Percentiles rank a stretch among this genome's conserved stretches.
Evolutionary conservation across 2,797 vertebrate genomes (phyloP).

Genomic region (Picus viridis): DNA sequence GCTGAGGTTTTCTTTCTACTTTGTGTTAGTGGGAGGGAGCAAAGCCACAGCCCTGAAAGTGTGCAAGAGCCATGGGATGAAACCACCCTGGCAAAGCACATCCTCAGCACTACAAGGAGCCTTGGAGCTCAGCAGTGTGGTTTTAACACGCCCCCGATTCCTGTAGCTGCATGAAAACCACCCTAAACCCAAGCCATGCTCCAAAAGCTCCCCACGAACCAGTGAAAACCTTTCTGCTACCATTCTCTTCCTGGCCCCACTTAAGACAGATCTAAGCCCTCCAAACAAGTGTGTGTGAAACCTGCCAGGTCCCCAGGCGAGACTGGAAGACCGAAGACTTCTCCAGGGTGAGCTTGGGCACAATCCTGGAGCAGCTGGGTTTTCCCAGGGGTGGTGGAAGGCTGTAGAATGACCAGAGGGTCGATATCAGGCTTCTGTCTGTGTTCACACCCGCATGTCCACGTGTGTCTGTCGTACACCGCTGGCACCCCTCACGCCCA

Average conservation of each 20-base stretch:
- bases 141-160: background rate
- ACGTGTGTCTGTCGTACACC: background rate
- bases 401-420: background rate
- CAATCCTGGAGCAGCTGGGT: background rate
- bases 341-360: background rate
- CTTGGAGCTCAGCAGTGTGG: background rate
- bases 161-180: background rate
- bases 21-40: background rate
- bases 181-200: background rate
- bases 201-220: background rate
- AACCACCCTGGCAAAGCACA: background rate
- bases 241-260: background rate
- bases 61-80: background rate
- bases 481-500: background rate
- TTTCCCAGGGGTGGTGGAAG: background rate
- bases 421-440: conserved; percentile 19
- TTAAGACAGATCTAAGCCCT: background rate
- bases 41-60: background rate
- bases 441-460: background rate
- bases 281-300: background rate
- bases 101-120: background rate
- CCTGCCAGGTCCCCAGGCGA: background rate
- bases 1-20: background rate
- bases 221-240: background rate
- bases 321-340: background rate